Evolutionary conservation across 2,113 vertebrate species (phyloP), one percentile per base, ranked within the genome.

Genomic region (Isurus oxyrinchus): DNA sequence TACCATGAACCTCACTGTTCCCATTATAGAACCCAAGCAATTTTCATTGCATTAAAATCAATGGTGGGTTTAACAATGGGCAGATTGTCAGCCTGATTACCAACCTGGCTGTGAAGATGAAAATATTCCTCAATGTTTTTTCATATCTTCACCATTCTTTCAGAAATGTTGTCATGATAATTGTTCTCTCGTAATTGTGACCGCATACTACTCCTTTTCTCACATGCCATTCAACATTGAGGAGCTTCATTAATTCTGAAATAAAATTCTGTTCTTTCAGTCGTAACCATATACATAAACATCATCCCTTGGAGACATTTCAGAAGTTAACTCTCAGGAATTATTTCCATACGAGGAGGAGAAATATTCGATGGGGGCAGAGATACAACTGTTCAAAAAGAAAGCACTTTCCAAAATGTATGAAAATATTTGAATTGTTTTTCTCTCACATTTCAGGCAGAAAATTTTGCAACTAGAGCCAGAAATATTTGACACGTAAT

Each of bases 181-280:
- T n/a, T n/a, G n/a, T n/a, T 88, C 86, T 59, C 88, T 16, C 53
- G 59, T 61, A 91, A 91, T 91, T 59, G 55, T 57, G 13, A 57
- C n/a, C 27, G 31, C 88, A 13, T 59, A 91, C 55, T 35, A 25
- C 88, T 59, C 31, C 31, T 61, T 61, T 61, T 14, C 57, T 93
- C 88, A 59, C 55, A 61, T 61, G 31, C 14, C 88, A 91, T 57
- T 35, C 88, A 61, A 19, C 27, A 61, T 61, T 61, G 57, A 93
- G 31, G 14, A 31, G 55, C 57, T 91, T 57, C 88, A 91, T 61
- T 93, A 93, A 93, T 35, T 19, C 25, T n/a, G 88, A n/a, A 61
- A 93, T 57, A 93, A 61, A 93, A 93, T 61, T 31, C 88, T 93
- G 88, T 61, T 93, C 88, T 93, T 93, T 69, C 94, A 95, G 10